These are phyloP conservation scores for Chalcis sispes DNA, from an alignment of 2,888 invertebrate species.

Conservation along the genomic window DNA sequence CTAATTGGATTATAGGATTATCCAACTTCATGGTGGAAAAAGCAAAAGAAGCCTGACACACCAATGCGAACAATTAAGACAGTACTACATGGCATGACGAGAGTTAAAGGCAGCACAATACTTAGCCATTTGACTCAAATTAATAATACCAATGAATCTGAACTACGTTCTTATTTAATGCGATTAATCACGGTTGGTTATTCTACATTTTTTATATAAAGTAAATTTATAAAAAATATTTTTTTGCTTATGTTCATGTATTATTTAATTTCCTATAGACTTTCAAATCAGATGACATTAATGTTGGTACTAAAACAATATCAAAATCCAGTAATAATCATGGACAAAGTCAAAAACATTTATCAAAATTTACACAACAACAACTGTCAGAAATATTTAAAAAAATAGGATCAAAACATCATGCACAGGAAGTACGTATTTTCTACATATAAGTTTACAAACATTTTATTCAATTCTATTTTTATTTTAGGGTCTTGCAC, in stretches of 20 bases:
- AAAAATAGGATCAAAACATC: slow-evolving; percentile 92
- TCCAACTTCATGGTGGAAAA: slow-evolving; percentile 93
- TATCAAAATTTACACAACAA: slow-evolving; percentile 90
- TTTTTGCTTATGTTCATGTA: background rate
- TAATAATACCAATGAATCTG: slow-evolving; percentile 88
- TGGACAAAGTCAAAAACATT: slow-evolving; percentile 76
- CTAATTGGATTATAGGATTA: slow-evolving; percentile 78
- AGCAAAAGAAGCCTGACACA: slow-evolving; percentile 88
- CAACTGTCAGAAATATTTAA: slow-evolving; percentile 92
- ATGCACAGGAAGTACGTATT: slow-evolving; percentile 80
- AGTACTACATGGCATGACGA: slow-evolving; percentile 92
- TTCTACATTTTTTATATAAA: background rate
- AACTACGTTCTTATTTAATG: slow-evolving; percentile 89
- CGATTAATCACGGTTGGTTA: slow-evolving; percentile 85
- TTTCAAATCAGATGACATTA: slow-evolving; percentile 77
- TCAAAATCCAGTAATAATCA: slow-evolving; percentile 66
- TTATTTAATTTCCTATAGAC: slow-evolving; percentile 67
- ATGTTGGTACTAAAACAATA: slow-evolving; percentile 64
- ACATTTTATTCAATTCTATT: slow-evolving; percentile 4
- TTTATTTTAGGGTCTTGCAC: slow-evolving; percentile 83
- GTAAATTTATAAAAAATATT: background rate
- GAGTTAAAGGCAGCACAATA: slow-evolving; percentile 89
- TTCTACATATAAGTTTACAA: background rate
- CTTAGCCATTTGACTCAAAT: slow-evolving; percentile 87
- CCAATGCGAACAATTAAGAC: slow-evolving; percentile 95